Percentiles rank a stretch among this genome's conserved stretches.
These are phyloP conservation scores for Propithecus coquereli DNA, from an alignment of 2,113 vertebrate species.

Conservation along the genomic window DNA sequence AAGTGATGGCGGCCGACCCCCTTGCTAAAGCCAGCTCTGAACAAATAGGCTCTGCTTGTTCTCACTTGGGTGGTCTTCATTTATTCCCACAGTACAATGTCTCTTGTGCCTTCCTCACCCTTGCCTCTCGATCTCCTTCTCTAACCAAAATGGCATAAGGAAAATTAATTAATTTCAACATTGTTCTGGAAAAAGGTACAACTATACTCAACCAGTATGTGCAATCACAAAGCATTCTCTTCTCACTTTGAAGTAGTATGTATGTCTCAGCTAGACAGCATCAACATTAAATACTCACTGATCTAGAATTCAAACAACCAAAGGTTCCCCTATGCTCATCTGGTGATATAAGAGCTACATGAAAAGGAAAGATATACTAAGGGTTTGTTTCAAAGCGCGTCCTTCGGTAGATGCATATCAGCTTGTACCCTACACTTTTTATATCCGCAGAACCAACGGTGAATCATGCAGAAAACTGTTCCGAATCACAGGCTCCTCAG, in stretches of 20 bases:
- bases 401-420: accelerated
- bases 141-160: not conserved
- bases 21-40: not conserved
- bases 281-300: not conserved
- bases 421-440: accelerated
- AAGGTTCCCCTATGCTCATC: not conserved
- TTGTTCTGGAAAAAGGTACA: not conserved
- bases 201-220: accelerated
- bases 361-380: not conserved
- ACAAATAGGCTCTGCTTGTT: not conserved
- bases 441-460: accelerated
- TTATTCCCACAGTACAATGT: not conserved
- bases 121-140: not conserved
- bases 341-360: not conserved
- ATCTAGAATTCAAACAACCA: not conserved
- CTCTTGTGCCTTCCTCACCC: not conserved
- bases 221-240: not conserved
- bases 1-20: accelerated
- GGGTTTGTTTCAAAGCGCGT: not conserved
- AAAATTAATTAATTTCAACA: not conserved
- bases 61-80: not conserved
- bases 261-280: not conserved
- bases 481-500: not conserved
- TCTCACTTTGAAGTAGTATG: not conserved
- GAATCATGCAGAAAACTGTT: accelerated